Conservation (phyloP, 2,797 vertebrate species). For the Tympanoctomys barrerae region DNA sequence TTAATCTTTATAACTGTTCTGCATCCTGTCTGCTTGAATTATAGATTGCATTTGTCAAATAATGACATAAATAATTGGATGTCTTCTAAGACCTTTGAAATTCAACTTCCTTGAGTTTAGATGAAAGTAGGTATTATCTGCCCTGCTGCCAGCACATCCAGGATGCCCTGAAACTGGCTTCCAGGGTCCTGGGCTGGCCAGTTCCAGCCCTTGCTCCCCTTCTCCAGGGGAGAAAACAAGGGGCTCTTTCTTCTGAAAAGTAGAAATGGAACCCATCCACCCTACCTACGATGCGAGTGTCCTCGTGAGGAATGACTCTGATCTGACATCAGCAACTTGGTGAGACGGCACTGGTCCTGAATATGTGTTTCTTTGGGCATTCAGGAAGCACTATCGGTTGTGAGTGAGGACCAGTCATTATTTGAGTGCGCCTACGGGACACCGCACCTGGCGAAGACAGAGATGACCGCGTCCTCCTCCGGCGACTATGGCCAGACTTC, state of each 20-base stretch:
- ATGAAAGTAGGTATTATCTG: slow-evolving; percentile 70
- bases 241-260: background rate
- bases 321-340: accelerated
- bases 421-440: slow-evolving; percentile 94
- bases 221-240: background rate
- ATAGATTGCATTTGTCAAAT: slow-evolving; percentile 80
- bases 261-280: background rate
- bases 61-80: slow-evolving; percentile 75
- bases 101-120: slow-evolving; percentile 75
- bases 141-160: background rate
- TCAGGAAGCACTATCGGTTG: slow-evolving; percentile 94
- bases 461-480: slow-evolving; percentile 94
- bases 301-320: background rate
- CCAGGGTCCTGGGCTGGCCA: background rate
- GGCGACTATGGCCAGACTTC: slow-evolving; percentile 93
- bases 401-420: slow-evolving; percentile 94
- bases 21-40: slow-evolving; percentile 68
- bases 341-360: slow-evolving; percentile 9
- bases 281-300: accelerated
- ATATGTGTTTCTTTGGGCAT: slow-evolving; percentile 40
- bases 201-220: background rate
- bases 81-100: slow-evolving; percentile 82
- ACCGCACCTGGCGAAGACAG: slow-evolving; percentile 90
- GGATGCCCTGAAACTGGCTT: background rate
- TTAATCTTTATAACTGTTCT: slow-evolving; percentile 58